These are phyloP conservation scores for Anoplophora glabripennis DNA, from an alignment of 1,140 invertebrate genomes.

Conservation along the genomic window DNA sequence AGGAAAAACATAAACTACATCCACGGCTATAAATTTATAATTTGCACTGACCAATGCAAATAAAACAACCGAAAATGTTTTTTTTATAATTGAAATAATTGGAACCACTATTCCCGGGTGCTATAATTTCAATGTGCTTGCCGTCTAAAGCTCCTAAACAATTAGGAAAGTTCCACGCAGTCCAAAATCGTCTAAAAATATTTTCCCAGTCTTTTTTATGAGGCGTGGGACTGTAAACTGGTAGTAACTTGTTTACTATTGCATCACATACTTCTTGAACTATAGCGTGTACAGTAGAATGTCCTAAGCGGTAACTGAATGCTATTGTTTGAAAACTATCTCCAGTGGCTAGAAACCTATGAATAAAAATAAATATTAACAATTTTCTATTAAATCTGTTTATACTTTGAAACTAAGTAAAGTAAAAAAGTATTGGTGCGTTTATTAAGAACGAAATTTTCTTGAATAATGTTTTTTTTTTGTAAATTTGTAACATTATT, in stretches of 20 bases:
- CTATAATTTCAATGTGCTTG: slow-evolving; percentile 4
- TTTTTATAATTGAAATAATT: slow-evolving; percentile 55
- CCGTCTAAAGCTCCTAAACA: slow-evolving; percentile 13
- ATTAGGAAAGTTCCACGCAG: slow-evolving; percentile 15
- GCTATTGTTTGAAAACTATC: slow-evolving; percentile 11
- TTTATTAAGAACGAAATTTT: too few species aligned
- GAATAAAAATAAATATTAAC: too few species aligned
- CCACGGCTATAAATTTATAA: slow-evolving; percentile 45
- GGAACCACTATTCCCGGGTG: slow-evolving; percentile 20
- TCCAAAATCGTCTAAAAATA: slow-evolving; percentile 5
- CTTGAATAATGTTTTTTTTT: too few species aligned
- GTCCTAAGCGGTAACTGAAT: slow-evolving; percentile 11
- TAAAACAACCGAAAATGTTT: slow-evolving; percentile 47
- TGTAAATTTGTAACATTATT: too few species aligned
- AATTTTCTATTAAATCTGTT: too few species aligned
- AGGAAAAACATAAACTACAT: slow-evolving; percentile 47
- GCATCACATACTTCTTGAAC: slow-evolving; percentile 1
- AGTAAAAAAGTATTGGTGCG: too few species aligned
- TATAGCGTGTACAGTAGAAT: slow-evolving; percentile 7
- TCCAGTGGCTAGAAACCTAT: slow-evolving; percentile 7
- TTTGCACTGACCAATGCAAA: slow-evolving; percentile 45
- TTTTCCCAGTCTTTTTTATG: background rate
- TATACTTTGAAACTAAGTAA: too few species aligned
- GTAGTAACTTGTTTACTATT: background rate
- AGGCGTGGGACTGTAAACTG: background rate